A percentile compares a stretch with the other conserved stretches of the same genome.
Conservation (phyloP, 2,888 invertebrate genomes). For the Cantharis rustica region DNA sequence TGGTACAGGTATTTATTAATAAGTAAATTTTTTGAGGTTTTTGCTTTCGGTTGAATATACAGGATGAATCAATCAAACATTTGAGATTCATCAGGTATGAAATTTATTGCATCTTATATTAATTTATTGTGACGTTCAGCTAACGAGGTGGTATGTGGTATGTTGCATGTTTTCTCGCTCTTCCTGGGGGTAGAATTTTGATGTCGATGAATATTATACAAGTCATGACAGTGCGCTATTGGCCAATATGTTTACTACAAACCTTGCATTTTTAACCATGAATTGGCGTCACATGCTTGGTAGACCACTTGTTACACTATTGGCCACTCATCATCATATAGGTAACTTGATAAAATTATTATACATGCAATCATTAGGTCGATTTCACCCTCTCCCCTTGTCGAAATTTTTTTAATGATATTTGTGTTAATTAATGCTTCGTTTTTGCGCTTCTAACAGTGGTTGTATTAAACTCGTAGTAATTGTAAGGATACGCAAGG, state of each 20-base stretch:
- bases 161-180: constrained; percentile 42
- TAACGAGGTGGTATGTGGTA: constrained; percentile 32
- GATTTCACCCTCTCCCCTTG: background rate
- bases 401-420: background rate
- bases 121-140: constrained; percentile 23
- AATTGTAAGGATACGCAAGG: too few relatives aligned
- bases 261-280: constrained; percentile 93
- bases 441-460: too few relatives aligned
- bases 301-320: constrained; percentile 90
- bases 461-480: too few relatives aligned
- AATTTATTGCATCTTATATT: constrained; percentile 18
- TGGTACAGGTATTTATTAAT: background rate
- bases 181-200: constrained; percentile 73
- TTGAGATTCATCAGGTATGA: background rate
- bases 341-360: constrained; percentile 62
- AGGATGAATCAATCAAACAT: background rate
- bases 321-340: constrained; percentile 82
- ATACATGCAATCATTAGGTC: background rate
- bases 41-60: background rate
- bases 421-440: background rate
- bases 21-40: background rate
- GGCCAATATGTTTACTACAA: constrained; percentile 91
- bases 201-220: constrained; percentile 94
- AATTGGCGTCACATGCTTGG: constrained; percentile 98
- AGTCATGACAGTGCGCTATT: constrained; percentile 94